A percentile compares a stretch with the other conserved stretches of the same genome.
Conservation (phyloP, 2,888 invertebrate species). For the Listrodromus nycthemerus region DNA sequence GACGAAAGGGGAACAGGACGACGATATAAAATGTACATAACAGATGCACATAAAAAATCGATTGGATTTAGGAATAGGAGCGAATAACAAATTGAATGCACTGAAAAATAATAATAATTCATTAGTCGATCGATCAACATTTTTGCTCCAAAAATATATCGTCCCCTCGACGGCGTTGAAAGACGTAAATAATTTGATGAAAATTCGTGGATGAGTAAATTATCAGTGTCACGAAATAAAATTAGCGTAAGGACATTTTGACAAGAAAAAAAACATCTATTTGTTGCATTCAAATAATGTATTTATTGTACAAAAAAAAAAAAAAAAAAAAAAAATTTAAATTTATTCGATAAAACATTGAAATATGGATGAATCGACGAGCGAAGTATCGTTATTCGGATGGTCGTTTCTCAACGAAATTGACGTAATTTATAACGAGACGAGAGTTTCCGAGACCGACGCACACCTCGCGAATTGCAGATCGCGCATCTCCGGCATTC, state of each 20-base stretch:
- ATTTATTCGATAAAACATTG: too few species aligned
- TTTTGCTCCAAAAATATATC: not conserved
- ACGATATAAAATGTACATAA: too few species aligned
- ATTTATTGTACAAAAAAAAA: too few species aligned
- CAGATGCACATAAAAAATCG: not conserved
- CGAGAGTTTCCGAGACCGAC: constrained; percentile 36
- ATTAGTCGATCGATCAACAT: not conserved
- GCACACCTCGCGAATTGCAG: constrained; percentile 25
- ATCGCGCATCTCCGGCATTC: not conserved
- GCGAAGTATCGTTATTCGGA: constrained; percentile 29
- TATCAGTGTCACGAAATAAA: too few species aligned
- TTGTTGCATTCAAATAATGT: too few species aligned
- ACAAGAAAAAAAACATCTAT: too few species aligned
- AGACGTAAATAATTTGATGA: not conserved
- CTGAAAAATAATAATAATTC: not conserved
- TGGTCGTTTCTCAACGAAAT: constrained; percentile 5
- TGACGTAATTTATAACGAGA: constrained; percentile 19
- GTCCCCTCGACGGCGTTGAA: not conserved
- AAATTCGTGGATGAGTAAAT: too few species aligned
- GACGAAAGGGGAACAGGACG: too few species aligned
- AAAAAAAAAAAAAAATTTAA: too few species aligned
- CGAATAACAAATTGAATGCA: not conserved
- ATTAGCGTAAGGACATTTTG: too few species aligned
- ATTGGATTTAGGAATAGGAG: not conserved
- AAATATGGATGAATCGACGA: not conserved